Evolutionary conservation across 2,113 vertebrate species (phyloP), one percentile per base, ranked within the genome.

Genomic region (Recurvirostra avosetta): DNA sequence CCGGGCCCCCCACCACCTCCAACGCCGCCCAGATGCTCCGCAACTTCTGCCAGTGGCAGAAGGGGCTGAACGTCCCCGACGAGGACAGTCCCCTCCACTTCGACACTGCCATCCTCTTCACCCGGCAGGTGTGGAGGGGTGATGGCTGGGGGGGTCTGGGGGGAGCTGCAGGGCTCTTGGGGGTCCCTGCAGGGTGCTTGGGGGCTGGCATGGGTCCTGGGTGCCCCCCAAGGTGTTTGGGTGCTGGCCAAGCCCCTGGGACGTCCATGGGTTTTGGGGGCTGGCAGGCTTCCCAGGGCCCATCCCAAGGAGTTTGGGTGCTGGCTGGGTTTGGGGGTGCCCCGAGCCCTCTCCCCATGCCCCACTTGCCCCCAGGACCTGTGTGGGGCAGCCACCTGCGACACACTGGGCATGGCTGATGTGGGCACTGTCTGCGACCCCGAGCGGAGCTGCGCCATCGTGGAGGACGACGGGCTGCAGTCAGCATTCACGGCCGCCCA

Each of bases 371-470:
- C 22, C 12, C 71, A 98, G 98, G 98, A 98, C 82, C 96, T 98
- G 47, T 98, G 98, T 1, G 98, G 98, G 5, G 93, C 97, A 6
- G 88, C 97, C 49, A 98, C 98, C 9, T 98, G 98, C 1, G 97
- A 98, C 91, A 98, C 98, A 0, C 94, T 98, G 55, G 98, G 98
- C 55, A 98, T 98, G 98, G 98, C 98, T 0, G 98, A 98, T 2
- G 98, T 98, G 75, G 98, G 98, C 65, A 98, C 98, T 0, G 61
- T 98, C 53, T 98, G 98, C 3, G 97, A 98, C 68, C 98, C 98
- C 0, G 88, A 91, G 7, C 94, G 98, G 36, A 98, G 98, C 82
- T 98, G 98, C 1, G 98, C 98, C 9, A 61, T 98, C 0, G 98
- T 98, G 40, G 98, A 98, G 83, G 98, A 98, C 2, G 98, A 98